phyloP scores from a whole-genome alignment of 1,140 invertebrate species.

The Sarcophaga bullata region DNA sequence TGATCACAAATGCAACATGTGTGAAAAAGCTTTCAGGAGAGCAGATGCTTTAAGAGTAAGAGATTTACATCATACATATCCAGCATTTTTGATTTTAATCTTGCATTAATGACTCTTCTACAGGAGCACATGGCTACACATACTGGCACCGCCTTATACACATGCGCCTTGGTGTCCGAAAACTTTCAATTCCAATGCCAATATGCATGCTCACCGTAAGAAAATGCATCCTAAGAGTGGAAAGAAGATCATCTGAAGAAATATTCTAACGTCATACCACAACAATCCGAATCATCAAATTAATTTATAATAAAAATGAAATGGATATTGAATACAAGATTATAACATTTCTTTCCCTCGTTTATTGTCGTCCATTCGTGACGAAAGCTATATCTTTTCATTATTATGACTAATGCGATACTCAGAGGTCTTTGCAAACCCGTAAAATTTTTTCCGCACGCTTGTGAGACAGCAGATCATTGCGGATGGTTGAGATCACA shows the following conservation, averaged over 20 bases:
- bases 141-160: constrained; percentile 59
- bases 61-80: background rate
- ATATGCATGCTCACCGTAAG: constrained; percentile 64
- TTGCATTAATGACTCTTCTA: background rate
- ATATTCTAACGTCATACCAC: background rate
- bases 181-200: constrained; percentile 62
- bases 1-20: constrained; percentile 12
- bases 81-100: background rate
- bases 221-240: constrained; percentile 62
- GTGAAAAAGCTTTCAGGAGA: constrained; percentile 14
- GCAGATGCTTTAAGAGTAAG: background rate
- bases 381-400: too few relatives aligned
- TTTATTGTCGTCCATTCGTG: too few relatives aligned
- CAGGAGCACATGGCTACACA: constrained; percentile 64
- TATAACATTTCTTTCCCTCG: background rate
- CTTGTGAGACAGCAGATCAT: too few relatives aligned
- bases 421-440: background rate
- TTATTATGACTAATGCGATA: too few relatives aligned
- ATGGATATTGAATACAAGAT: background rate
- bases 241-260: constrained; percentile 45
- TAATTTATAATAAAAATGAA: background rate
- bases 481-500: too few relatives aligned
- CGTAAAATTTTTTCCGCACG: background rate
- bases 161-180: constrained; percentile 60
- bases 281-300: background rate